Evolutionary conservation across 2,113 vertebrate species (phyloP), one percentile per base, ranked within the genome.

Genomic region (Lepisosteus osseus): DNA sequence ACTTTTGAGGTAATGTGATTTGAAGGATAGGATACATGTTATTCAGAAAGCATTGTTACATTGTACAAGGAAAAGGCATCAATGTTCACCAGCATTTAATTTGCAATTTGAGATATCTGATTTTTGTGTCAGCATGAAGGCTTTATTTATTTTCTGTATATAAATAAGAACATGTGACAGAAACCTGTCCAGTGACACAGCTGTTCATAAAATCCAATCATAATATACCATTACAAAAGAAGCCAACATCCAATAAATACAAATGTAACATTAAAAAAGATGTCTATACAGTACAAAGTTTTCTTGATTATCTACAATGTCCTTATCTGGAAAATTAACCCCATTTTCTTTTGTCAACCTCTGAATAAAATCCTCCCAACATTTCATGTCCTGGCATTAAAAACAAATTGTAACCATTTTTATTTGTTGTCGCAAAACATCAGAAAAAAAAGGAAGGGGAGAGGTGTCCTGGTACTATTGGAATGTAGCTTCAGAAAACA

Each of bases 231-330:
- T 70, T 70, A 80, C 67, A 70, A 62, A 51, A 55, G 74, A 61
- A 80, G 69, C 74, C 76, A 84, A 75, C 88, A 88, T 89, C 80
- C 76, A 94, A 92, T 92, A 92, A 92, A 93, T 92, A 90, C 79
- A 84, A 67, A 76, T 3, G 4, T 9, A 54, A 63, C 65, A 77
- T 71, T 78, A 81, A 67, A 72, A 74, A 65, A 72, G 54, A 68
- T 76, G 65, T 79, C 79, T 79, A 72, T 80, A 79, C 74, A 88
- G 29, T 29, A 29, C 29, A 29, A 29, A 80, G 54, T 72, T 54
- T 77, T 76, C 55, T 64, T 78, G n/a, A 7, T 76, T 92, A 78
- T 81, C 86, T 91, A 85, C 75, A 74, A 81, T 70, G 74, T 83
- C 71, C 80, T 74, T 72, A 71, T 59, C 66, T 54, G 56, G 57